These are phyloP conservation scores for Leptatherina wallacei DNA, from an alignment of 2,797 vertebrate species.

Conservation along the genomic window DNA sequence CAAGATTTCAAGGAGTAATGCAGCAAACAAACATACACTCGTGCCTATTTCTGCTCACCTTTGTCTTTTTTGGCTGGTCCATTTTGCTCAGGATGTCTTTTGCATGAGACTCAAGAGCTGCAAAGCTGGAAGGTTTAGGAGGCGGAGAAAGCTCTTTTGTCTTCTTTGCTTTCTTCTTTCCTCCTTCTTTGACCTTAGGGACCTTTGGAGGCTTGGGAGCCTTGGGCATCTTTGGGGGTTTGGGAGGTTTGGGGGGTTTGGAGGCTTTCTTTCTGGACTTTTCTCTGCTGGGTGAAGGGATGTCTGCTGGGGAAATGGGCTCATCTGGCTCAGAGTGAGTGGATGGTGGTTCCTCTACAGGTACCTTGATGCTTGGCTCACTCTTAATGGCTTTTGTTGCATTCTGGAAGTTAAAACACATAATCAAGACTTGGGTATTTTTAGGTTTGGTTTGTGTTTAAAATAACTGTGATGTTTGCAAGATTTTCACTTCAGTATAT, in stretches of 20 bases:
- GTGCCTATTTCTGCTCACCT: conserved; percentile 74
- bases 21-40: neutral
- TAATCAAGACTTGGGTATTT: neutral
- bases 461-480: too few species aligned
- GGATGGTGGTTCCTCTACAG: conserved; percentile 85
- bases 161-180: conserved; percentile 95
- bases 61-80: conserved; percentile 94
- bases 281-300: conserved; percentile 87
- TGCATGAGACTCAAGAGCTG: conserved; percentile 93
- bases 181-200: conserved; percentile 90
- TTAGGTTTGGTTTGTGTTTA: too few species aligned
- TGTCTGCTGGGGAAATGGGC: conserved; percentile 85
- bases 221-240: conserved; percentile 83
- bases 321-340: conserved; percentile 86
- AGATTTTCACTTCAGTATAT: too few species aligned
- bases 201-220: conserved; percentile 84
- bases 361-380: conserved; percentile 84
- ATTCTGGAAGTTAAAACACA: conserved; percentile 54
- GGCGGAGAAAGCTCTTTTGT: conserved; percentile 84
- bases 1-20: conserved; percentile 3
- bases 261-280: conserved; percentile 86
- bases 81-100: conserved; percentile 96
- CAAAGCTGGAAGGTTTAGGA: conserved; percentile 90
- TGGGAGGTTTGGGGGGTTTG: conserved; percentile 82
- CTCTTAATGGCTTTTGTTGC: conserved; percentile 90